These are phyloP conservation scores for Octodonta nipae DNA, from an alignment of 2,888 invertebrate genomes.

Conservation along the genomic window DNA sequence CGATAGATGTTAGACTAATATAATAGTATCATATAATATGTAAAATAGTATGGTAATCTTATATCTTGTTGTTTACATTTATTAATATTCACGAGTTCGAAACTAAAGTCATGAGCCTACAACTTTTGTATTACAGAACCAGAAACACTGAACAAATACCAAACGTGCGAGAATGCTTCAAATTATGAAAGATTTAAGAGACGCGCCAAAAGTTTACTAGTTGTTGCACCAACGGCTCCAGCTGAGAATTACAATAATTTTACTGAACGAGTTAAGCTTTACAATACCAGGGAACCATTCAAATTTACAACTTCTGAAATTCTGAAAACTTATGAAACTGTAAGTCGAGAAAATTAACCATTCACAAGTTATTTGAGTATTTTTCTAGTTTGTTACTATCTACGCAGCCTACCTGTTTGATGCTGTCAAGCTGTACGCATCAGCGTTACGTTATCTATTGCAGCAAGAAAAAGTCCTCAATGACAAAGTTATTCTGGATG, in stretches of 20 bases:
- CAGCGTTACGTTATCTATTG: constrained; percentile 49
- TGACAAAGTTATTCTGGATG: constrained; percentile 47
- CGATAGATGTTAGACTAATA: no score
- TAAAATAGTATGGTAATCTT: not conserved
- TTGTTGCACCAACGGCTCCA: constrained; percentile 81
- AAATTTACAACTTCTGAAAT: constrained; percentile 40
- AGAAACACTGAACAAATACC: constrained; percentile 42
- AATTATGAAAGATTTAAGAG: constrained; percentile 45
- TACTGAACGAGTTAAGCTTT: constrained; percentile 62
- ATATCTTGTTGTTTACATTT: not conserved
- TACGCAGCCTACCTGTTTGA: constrained; percentile 92
- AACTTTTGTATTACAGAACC: constrained; percentile 36
- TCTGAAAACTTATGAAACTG: constrained; percentile 13
- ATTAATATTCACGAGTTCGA: not conserved
- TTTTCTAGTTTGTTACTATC: constrained; percentile 67
- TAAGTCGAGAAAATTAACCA: no score
- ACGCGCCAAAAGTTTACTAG: constrained; percentile 68
- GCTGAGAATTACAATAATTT: constrained; percentile 59
- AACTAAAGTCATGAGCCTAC: no score
- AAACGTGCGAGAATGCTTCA: constrained; percentile 48
- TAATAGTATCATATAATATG: not conserved
- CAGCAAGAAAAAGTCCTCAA: constrained; percentile 42
- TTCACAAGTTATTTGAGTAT: no score
- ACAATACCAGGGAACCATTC: constrained; percentile 69
- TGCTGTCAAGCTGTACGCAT: constrained; percentile 81